Evolutionary conservation across 2,113 vertebrate genomes (phyloP).

Genomic region (Corapipo altera): DNA sequence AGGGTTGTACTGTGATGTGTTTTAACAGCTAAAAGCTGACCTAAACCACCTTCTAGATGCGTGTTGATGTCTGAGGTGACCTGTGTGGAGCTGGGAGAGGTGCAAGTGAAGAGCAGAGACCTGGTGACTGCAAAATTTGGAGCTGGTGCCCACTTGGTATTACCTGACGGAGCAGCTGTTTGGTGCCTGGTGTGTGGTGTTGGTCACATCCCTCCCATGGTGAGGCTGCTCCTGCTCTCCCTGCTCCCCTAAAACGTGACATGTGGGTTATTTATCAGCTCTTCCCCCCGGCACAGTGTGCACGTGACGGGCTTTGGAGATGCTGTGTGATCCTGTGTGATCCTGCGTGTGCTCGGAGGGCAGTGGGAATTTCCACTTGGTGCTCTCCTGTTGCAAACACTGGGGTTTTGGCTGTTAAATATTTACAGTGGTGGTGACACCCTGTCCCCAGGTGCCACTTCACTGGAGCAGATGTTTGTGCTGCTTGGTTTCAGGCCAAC

Average conservation of each 20-base stretch:
- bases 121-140: neutral
- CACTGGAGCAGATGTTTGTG: neutral
- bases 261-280: neutral
- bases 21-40: neutral
- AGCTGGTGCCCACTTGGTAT: neutral
- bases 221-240: neutral
- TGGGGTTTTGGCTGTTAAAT: neutral
- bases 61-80: neutral
- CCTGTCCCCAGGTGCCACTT: neutral
- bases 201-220: neutral
- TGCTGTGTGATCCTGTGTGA: neutral
- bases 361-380: neutral
- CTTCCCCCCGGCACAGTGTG: neutral
- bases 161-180: neutral
- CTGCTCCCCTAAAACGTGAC: rapidly evolving
- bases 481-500: neutral
- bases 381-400: neutral
- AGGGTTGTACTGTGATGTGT: neutral
- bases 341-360: neutral
- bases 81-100: neutral
- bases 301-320: neutral
- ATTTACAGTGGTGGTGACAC: neutral
- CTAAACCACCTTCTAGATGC: neutral
- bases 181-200: neutral
- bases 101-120: neutral